phyloP scores from a whole-genome alignment of 2,888 invertebrate species.

The Lithophane socia region DNA sequence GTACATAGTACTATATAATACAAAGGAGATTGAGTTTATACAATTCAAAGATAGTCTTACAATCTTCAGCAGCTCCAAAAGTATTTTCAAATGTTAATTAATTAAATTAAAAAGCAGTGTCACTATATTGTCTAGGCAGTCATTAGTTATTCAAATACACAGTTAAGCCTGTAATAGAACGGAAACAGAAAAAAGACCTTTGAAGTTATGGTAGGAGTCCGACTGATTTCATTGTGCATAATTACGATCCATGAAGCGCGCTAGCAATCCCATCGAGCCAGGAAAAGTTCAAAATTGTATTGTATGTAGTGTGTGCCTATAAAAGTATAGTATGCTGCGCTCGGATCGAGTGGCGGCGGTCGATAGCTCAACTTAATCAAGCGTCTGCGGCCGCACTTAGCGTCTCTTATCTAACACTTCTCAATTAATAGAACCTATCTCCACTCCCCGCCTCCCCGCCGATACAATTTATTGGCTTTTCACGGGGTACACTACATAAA shows the following conservation, averaged over 20 bases:
- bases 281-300: neutral
- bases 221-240: neutral
- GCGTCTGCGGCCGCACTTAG: slow-evolving; percentile 48
- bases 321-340: neutral
- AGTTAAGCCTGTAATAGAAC: neutral
- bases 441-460: neutral
- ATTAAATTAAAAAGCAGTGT: no score
- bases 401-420: slow-evolving; percentile 60
- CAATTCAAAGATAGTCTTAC: no score
- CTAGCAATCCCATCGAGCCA: neutral
- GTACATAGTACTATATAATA: no score
- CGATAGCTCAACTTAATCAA: slow-evolving; percentile 23
- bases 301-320: neutral
- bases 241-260: neutral
- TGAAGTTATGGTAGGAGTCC: no score
- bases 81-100: no score
- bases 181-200: neutral
- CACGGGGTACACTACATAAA: no score
- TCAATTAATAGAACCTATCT: slow-evolving; percentile 54
- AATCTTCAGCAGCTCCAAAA: no score
- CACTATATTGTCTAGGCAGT: neutral
- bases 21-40: no score
- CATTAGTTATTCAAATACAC: neutral
- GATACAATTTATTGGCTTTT: neutral
- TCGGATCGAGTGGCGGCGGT: neutral